These are phyloP conservation scores for Coelopa frigida DNA, from an alignment of 1,140 invertebrate species.

Conservation along the genomic window DNA sequence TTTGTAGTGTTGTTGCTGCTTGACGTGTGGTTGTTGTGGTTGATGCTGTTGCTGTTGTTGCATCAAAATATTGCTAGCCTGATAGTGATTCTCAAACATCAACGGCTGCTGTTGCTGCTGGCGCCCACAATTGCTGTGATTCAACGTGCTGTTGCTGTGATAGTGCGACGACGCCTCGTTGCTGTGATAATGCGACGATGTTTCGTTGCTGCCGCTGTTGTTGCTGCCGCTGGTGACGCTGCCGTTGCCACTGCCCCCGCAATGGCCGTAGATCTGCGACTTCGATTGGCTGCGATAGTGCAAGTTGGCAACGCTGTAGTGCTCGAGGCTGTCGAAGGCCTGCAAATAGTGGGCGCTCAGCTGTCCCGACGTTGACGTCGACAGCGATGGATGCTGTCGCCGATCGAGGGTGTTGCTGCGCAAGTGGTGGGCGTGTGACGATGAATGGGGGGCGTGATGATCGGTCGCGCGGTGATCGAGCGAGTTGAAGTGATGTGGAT, in stretches of 20 bases:
- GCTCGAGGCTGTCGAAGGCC: slow-evolving; percentile 39
- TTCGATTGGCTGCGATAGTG: slow-evolving; percentile 40
- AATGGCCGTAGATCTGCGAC: slow-evolving; percentile 38
- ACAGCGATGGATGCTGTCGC: not conserved
- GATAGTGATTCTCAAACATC: slow-evolving; percentile 29
- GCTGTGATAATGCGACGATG: slow-evolving; percentile 10
- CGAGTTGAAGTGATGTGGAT: slow-evolving; percentile 18
- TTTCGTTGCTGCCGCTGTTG: slow-evolving; percentile 21
- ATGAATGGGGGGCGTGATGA: slow-evolving; percentile 12
- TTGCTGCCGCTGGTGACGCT: slow-evolving; percentile 29
- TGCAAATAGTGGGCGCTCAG: slow-evolving; percentile 37
- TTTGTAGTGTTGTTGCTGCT: slow-evolving; percentile 11
- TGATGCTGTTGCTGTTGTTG: slow-evolving; percentile 19
- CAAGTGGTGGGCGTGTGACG: slow-evolving; percentile 13
- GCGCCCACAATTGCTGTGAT: slow-evolving; percentile 10
- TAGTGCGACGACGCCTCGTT: slow-evolving; percentile 9
- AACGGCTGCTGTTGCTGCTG: slow-evolving; percentile 22
- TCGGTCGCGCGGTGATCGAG: slow-evolving; percentile 14
- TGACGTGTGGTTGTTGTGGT: slow-evolving; percentile 11
- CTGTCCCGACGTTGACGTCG: slow-evolving; percentile 14
- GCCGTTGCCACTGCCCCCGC: slow-evolving; percentile 32
- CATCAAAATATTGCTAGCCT: slow-evolving; percentile 19
- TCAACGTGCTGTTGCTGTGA: slow-evolving; percentile 13
- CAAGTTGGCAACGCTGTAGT: slow-evolving; percentile 33
- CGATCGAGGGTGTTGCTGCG: slow-evolving; percentile 35